Evolutionary conservation across 2,888 invertebrate genomes (phyloP).

Genomic region (Drosophila percnosoma): DNA sequence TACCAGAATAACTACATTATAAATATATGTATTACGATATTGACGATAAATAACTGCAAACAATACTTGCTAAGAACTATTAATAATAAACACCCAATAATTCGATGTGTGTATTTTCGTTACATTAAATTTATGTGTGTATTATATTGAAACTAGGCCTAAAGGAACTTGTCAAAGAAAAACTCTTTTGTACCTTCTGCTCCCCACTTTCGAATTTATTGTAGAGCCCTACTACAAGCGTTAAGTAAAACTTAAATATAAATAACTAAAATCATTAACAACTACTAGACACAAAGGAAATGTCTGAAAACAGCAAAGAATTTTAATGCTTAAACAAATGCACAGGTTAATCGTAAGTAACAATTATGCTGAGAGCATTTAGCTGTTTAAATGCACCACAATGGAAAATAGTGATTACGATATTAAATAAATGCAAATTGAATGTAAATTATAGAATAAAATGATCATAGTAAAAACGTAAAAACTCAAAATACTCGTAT

Average conservation of each 20-base stretch:
- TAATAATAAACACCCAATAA: constrained; percentile 6
- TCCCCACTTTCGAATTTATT: constrained; percentile 77
- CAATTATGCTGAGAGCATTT: constrained; percentile 75
- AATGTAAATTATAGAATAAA: constrained; percentile 42
- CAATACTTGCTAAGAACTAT: constrained; percentile 19
- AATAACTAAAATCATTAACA: constrained; percentile 16
- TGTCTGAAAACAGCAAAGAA: constrained; percentile 39
- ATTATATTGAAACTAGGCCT: constrained; percentile 15
- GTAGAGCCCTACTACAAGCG: constrained; percentile 45
- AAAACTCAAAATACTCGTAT: constrained; percentile 22
- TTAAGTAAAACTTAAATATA: constrained; percentile 65
- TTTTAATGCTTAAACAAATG: constrained; percentile 41
- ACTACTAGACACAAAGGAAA: constrained; percentile 21
- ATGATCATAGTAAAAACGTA: constrained; percentile 1
- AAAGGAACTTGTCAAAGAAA: constrained; percentile 28
- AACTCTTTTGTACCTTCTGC: constrained; percentile 78
- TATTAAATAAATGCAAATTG: constrained; percentile 26
- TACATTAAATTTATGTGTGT: constrained; percentile 14
- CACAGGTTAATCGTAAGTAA: constrained; percentile 47
- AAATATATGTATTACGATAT: constrained; percentile 16
- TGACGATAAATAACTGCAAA: constrained; percentile 16
- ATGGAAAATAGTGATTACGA: constrained; percentile 12
- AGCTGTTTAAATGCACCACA: constrained; percentile 51
- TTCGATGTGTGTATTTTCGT: constrained; percentile 11
- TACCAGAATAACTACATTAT: constrained; percentile 23